Conservation (phyloP, 2,888 invertebrate genomes). For the Anoplius nigerrimus region DNA sequence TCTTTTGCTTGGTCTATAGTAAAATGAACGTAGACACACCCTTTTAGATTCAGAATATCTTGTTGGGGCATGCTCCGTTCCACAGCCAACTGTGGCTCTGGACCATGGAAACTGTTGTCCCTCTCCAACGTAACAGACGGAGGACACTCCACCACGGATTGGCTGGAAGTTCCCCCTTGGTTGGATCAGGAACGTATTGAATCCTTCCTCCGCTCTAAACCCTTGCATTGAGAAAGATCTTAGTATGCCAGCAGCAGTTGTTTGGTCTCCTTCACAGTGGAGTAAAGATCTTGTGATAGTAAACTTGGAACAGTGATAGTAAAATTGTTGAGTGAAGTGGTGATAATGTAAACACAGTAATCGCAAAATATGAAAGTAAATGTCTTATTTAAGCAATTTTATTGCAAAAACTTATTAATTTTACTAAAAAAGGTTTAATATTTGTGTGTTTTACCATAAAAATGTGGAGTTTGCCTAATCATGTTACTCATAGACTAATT, state of each 20-base stretch:
- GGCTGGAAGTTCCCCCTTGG: constrained; percentile 51
- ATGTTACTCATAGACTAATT: too few species aligned
- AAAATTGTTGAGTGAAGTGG: background rate
- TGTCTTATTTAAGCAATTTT: background rate
- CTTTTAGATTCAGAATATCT: constrained; percentile 57
- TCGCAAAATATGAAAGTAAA: background rate
- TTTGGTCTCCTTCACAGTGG: constrained; percentile 7
- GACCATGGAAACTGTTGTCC: constrained; percentile 44
- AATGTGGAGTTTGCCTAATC: too few species aligned
- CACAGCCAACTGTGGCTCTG: constrained; percentile 50
- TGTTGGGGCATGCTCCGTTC: constrained; percentile 58
- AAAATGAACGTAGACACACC: constrained; percentile 52
- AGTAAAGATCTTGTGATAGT: constrained; percentile 47
- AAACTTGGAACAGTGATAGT: too few species aligned
- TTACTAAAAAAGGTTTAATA: too few species aligned
- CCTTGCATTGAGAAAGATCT: constrained; percentile 47
- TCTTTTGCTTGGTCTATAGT: constrained; percentile 41
- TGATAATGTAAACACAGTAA: too few species aligned
- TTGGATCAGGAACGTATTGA: constrained; percentile 54
- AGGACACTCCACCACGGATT: constrained; percentile 59
- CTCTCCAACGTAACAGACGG: constrained; percentile 60
- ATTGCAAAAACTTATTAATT: too few species aligned
- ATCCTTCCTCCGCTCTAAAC: constrained; percentile 38
- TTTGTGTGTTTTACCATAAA: too few species aligned
- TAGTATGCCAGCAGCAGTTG: too few species aligned